A percentile compares a stretch with the other conserved stretches of the same genome.
Evolutionary conservation across 2,113 vertebrate genomes (phyloP).

Genomic region (Anoura caudifer): DNA sequence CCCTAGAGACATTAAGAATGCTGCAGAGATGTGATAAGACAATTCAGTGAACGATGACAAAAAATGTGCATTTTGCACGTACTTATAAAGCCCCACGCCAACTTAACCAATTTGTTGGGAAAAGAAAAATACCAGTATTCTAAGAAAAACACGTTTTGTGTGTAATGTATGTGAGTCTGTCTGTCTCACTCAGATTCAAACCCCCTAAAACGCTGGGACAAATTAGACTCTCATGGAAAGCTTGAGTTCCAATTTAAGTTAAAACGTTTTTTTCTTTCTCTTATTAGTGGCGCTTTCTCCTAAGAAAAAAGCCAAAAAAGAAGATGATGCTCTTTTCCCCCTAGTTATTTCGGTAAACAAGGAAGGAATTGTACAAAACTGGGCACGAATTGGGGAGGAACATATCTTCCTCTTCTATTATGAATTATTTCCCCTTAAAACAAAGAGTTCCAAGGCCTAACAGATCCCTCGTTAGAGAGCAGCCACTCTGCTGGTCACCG

Average conservation of each 20-base stretch:
- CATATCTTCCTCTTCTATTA: conserved; percentile 14
- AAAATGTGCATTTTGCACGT: not conserved
- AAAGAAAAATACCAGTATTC: not conserved
- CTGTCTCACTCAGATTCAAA: not conserved
- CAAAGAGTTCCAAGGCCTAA: conserved; percentile 40
- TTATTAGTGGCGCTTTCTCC: not conserved
- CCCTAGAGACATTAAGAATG: not conserved
- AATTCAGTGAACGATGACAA: not conserved
- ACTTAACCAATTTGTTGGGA: not conserved
- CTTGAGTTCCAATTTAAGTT: not conserved
- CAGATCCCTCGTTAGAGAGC: conserved; percentile 31
- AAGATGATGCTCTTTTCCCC: not conserved
- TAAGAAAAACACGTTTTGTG: not conserved
- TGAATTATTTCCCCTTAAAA: conserved; percentile 51
- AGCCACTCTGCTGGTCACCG: conserved; percentile 25
- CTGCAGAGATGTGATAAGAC: not conserved
- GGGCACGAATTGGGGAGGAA: not conserved
- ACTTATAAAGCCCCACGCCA: not conserved
- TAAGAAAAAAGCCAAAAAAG: not conserved
- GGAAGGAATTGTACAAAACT: not conserved
- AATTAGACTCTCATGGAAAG: not conserved
- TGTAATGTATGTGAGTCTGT: not conserved
- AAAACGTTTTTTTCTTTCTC: not conserved
- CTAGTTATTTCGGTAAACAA: conserved; percentile 52
- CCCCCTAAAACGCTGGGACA: not conserved